phyloP scores from a whole-genome alignment of 2,888 invertebrate species.

The Diloba caeruleocephala region DNA sequence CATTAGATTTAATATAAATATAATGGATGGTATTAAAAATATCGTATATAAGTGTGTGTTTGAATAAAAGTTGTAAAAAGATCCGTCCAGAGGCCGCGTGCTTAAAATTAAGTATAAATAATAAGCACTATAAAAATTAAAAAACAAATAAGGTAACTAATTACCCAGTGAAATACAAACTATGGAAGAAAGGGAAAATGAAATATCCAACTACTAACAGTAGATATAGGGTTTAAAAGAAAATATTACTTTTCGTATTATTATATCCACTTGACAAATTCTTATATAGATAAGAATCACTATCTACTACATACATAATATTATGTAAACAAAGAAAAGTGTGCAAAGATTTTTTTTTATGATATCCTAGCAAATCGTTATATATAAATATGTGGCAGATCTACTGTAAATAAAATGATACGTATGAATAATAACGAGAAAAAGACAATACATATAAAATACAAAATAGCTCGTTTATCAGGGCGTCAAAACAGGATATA shows the following conservation, averaged over 20 bases:
- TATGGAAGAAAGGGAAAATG: constrained; percentile 21
- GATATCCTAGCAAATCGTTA: constrained; percentile 38
- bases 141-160: constrained; percentile 30
- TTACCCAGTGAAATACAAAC: constrained; percentile 27
- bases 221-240: constrained; percentile 14
- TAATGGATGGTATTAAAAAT: constrained; percentile 55
- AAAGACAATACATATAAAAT: constrained; percentile 59
- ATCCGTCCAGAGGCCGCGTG: constrained; percentile 71
- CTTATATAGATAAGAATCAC: constrained; percentile 19
- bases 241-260: constrained; percentile 21
- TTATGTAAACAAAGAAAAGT: constrained; percentile 31
- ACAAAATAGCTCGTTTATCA: constrained; percentile 71
- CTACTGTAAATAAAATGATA: constrained; percentile 44
- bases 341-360: constrained; percentile 21
- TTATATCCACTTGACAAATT: constrained; percentile 25
- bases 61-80: constrained; percentile 63
- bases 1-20: constrained; percentile 57
- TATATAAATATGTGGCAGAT: constrained; percentile 46
- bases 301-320: constrained; percentile 45
- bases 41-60: constrained; percentile 59
- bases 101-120: constrained; percentile 47
- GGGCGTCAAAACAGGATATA: constrained; percentile 81
- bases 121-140: constrained; percentile 47
- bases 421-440: constrained; percentile 45
- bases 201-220: constrained; percentile 16